Evolutionary conservation across 2,888 invertebrate species (phyloP).

Genomic region (Poecilus cupreus): DNA sequence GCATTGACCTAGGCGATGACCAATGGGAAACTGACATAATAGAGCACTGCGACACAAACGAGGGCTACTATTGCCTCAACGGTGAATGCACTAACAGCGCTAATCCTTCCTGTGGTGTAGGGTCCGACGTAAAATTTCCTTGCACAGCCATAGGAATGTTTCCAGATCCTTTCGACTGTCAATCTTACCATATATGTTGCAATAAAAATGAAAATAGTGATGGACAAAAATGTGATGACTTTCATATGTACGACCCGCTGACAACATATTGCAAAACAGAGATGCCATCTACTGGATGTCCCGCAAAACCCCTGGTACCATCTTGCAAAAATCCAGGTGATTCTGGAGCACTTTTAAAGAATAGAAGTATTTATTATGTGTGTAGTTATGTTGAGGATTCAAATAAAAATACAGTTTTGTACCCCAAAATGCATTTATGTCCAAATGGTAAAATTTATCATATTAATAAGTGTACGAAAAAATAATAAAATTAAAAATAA

Average conservation of each 20-base stretch:
- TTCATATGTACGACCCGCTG: background rate
- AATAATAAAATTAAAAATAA: too few relatives aligned
- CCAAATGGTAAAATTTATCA: slow-evolving; percentile 13
- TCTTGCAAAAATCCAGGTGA: slow-evolving; percentile 49
- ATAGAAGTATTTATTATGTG: slow-evolving; percentile 60
- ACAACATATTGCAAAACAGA: slow-evolving; percentile 13
- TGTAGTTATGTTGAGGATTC: slow-evolving; percentile 21
- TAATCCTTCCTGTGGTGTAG: too few relatives aligned
- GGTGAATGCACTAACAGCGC: too few relatives aligned
- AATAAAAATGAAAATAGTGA: background rate
- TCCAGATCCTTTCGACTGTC: slow-evolving; percentile 43
- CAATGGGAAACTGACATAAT: too few relatives aligned
- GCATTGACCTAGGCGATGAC: too few relatives aligned
- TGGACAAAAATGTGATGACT: background rate
- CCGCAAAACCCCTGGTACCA: slow-evolving; percentile 44
- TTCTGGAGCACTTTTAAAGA: slow-evolving; percentile 33
- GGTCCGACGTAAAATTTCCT: too few relatives aligned
- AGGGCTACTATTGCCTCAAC: too few relatives aligned
- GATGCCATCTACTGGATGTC: background rate
- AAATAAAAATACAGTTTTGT: background rate
- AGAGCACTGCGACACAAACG: too few relatives aligned
- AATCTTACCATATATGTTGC: slow-evolving; percentile 4
- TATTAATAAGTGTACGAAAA: background rate
- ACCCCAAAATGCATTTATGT: slow-evolving; percentile 22
- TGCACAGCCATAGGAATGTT: slow-evolving; percentile 28